Evolutionary conservation across 2,797 vertebrate species (phyloP), one percentile per base, ranked within the genome.

Genomic region (Rhincodon typus): DNA sequence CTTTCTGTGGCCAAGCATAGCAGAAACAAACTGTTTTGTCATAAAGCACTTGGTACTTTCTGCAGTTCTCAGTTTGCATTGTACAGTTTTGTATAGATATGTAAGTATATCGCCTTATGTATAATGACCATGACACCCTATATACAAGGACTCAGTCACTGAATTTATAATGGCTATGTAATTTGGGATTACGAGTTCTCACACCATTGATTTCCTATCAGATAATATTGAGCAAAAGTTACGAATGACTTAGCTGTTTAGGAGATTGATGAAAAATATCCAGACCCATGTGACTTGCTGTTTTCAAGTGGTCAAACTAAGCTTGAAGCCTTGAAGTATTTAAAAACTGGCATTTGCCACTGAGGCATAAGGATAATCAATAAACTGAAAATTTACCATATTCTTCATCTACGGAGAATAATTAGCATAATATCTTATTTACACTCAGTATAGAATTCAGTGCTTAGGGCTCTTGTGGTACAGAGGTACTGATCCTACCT

Each of bases 181-280:
- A 38, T 87, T 38, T 94, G 66, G 21, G 38, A 42, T 94, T 19
- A 42, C 38, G 2, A n/a, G 91, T 23, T 42, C 66, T 50, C 38
- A 87, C 46, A 87, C 6, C 38, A 86, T 46, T 67, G 13, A 91
- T 57, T 13, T 53, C 53, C 27, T 87, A 25, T 87, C 23, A 87
- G 72, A 23, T 87, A 66, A 67, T 62, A 66, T 34, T 30, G 27
- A 62, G 87, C 50, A 57, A 90, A 90, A 62, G 25, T 30, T 66
- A 57, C 13, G 34, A 34, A 66, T 91, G 53, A 15, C 53, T 91
- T 66, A 17, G n/a, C 57, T 62, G 88, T 13, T 91, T 91, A 30
- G 30, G 88, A 66, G 50, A n/a, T 91, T 66, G 88, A 91, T 34
- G 17, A 91, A 66, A 91, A 91, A 91, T 91, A 91, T 62, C 57